phyloP scores from a whole-genome alignment of 2,113 vertebrate genomes.

The human region DNA sequence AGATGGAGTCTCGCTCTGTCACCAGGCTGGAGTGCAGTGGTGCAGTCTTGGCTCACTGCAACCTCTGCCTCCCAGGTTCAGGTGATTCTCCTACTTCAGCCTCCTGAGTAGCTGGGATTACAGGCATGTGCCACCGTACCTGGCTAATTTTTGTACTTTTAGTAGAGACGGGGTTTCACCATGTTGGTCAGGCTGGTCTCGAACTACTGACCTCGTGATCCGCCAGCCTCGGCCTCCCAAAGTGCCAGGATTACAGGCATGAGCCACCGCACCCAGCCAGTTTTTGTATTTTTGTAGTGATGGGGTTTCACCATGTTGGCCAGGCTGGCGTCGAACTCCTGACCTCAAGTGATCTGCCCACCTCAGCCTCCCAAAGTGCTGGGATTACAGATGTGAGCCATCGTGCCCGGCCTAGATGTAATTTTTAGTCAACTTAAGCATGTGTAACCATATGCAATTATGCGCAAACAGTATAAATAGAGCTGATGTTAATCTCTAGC shows the following conservation, averaged over 20 bases:
- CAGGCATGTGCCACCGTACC: no score
- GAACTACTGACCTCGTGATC: background rate
- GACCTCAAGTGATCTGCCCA: background rate
- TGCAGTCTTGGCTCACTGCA: background rate
- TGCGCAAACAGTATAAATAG: background rate
- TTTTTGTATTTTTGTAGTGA: background rate
- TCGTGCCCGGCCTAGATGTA: no score
- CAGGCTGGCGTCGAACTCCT: background rate
- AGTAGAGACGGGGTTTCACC: background rate
- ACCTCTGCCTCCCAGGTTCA: background rate
- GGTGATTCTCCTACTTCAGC: background rate
- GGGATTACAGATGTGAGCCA: background rate
- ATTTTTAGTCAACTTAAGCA: background rate
- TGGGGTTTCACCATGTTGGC: background rate
- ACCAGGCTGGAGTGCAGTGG: background rate
- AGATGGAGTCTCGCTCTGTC: background rate
- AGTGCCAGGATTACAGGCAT: background rate
- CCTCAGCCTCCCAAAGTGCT: background rate
- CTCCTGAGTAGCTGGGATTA: background rate
- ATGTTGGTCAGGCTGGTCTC: background rate
- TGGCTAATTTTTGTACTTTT: background rate
- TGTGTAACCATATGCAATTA: background rate
- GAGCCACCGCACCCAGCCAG: no score
- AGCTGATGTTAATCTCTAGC: background rate
- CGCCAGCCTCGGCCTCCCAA: background rate